Conservation (phyloP, 2,888 invertebrate genomes). For the Cynaeus angustus region DNA sequence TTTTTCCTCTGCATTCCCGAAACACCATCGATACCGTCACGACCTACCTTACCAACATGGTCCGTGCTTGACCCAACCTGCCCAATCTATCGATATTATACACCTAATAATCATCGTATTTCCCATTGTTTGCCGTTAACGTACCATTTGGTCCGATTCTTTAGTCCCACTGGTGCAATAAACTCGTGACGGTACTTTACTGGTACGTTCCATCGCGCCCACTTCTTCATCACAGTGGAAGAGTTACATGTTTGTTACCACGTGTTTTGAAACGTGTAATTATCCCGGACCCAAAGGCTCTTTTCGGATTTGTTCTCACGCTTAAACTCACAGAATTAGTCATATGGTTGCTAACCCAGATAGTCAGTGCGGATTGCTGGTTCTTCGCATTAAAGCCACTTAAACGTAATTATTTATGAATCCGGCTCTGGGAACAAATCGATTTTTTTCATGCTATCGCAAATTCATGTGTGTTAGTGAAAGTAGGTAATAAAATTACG, state of each 20-base stretch:
- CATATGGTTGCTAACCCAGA: slow-evolving; percentile 58
- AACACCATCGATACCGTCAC: slow-evolving; percentile 54
- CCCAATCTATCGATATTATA: slow-evolving; percentile 58
- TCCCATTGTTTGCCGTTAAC: slow-evolving; percentile 62
- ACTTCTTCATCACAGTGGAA: slow-evolving; percentile 44
- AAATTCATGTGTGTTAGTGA: slow-evolving; percentile 17
- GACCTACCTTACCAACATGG: slow-evolving; percentile 56
- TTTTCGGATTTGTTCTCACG: slow-evolving; percentile 69
- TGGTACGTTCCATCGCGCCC: neutral
- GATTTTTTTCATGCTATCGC: neutral
- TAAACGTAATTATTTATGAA: slow-evolving; percentile 53
- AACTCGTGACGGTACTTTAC: slow-evolving; percentile 40
- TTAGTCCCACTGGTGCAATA: slow-evolving; percentile 14
- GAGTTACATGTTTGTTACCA: slow-evolving; percentile 62
- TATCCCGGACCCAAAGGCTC: slow-evolving; percentile 67
- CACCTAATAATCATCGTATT: slow-evolving; percentile 61
- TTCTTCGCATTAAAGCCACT: slow-evolving; percentile 49
- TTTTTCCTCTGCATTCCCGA: slow-evolving; percentile 54
- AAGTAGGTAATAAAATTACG: slow-evolving; percentile 19
- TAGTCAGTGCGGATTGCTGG: slow-evolving; percentile 46
- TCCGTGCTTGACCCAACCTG: slow-evolving; percentile 52
- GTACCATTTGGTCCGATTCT: slow-evolving; percentile 8
- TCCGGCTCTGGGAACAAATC: slow-evolving; percentile 22
- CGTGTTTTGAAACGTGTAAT: slow-evolving; percentile 69
- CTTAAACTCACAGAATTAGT: slow-evolving; percentile 61